Base-by-base conservation (phyloP, 1,140 invertebrate genomes). In the Epicauta chinensis region DNA sequence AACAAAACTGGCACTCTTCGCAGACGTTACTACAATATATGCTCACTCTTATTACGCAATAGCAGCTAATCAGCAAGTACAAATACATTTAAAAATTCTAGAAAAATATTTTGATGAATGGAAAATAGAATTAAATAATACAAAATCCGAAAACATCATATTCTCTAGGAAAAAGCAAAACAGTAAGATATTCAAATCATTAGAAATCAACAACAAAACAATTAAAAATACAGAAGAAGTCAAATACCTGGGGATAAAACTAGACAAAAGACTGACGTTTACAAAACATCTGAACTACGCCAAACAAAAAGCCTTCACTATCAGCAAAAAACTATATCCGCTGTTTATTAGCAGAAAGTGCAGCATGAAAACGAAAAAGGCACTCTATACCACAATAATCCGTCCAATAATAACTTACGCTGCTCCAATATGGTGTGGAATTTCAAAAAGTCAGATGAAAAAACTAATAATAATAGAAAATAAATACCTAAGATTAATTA, bases 11-110 rank as follows among this genome's bases (percentile, higher is more conserved):
- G 40, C 40, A 5, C 17, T 43, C 11, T 47, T 37, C 16, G 45
- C 45, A 15, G 45, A 47, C 17, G 45, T 37, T 34, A 47, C 45
- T 4, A 34, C 45, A 0, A 36, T 47, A 10, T 12, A 36, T 15
- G 31, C 45, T 6, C 9, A 37, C 13, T 47, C 35, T 12, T 37
- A 16, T 13, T 16, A 47, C 16, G 34, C 45, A 2, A 3, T 11
- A 6, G 16, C 30, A 17, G 45, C 34, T n/a, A 23, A 35, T 13
- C 10, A 12, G 12, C 16, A 37, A 6, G 10, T 47, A 14, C 45
- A 47, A 37, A 29, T n/a, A 1, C 34, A 16, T 5, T 6, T 30
- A 16, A 17, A 36, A 2, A 11, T 12, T 2, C 10, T 46, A 16
- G 44, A 46, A 15, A 13, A 14, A 2, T 46, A 35, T 14, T 46